phyloP scores from a whole-genome alignment of 2,797 vertebrate genomes.

The Adrianichthys oophorus region DNA sequence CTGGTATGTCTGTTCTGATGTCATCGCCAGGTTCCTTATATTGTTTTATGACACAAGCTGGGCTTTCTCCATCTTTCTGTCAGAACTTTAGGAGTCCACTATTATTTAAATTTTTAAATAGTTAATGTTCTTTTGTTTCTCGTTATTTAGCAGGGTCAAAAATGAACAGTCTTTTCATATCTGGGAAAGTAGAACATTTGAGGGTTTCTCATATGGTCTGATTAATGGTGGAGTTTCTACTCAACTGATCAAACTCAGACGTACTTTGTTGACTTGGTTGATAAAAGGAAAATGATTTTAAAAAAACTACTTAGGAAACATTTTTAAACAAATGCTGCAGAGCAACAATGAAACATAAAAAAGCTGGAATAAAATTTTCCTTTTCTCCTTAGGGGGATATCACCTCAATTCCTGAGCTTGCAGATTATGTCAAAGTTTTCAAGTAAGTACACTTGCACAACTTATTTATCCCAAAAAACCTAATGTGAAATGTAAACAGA shows the following conservation, averaged over 20 bases:
- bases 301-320: slow-evolving; percentile 27
- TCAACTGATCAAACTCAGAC: too few relatives aligned
- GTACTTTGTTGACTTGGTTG: slow-evolving; percentile 37
- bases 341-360: slow-evolving; percentile 31
- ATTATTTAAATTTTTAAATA: too few relatives aligned
- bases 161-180: too few relatives aligned
- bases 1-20: slow-evolving; percentile 77
- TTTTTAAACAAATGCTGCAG: slow-evolving; percentile 18
- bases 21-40: not conserved
- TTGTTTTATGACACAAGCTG: not conserved
- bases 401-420: slow-evolving; percentile 98
- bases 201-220: too few relatives aligned
- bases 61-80: too few relatives aligned
- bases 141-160: too few relatives aligned
- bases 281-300: slow-evolving; percentile 45
- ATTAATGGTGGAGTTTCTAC: too few relatives aligned
- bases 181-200: too few relatives aligned
- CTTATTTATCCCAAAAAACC: not conserved
- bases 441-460: slow-evolving; percentile 86
- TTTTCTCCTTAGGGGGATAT: slow-evolving; percentile 89
- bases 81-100: too few relatives aligned
- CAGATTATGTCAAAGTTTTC: slow-evolving; percentile 98
- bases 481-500: slow-evolving; percentile 1
- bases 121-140: too few relatives aligned
- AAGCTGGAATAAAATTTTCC: slow-evolving; percentile 19